A percentile compares a stretch with the other conserved stretches of the same genome.
phyloP scores from a whole-genome alignment of 2,888 invertebrate genomes.

The Aplocera efformata region DNA sequence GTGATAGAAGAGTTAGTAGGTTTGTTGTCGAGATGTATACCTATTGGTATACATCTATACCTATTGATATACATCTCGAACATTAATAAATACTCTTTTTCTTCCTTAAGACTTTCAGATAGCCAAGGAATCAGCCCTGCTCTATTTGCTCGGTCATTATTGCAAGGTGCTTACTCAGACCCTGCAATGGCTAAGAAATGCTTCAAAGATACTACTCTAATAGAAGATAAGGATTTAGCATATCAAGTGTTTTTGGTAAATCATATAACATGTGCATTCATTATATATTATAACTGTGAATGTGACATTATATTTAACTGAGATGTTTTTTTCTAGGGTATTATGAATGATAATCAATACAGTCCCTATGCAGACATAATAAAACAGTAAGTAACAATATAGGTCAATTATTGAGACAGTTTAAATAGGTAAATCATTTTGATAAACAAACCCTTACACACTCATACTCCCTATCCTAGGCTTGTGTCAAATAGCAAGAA shows the following conservation, averaged over 20 bases:
- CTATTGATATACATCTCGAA: too few species aligned
- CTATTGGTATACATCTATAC: too few species aligned
- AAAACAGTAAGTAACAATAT: conserved; percentile 81
- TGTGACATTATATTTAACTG: background rate
- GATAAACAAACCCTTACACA: background rate
- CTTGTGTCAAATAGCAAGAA: too few species aligned
- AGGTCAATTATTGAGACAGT: conserved; percentile 22
- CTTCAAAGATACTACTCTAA: conserved; percentile 86
- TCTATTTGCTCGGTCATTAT: conserved; percentile 65
- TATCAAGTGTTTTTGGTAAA: conserved; percentile 87
- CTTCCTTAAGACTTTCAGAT: conserved; percentile 57
- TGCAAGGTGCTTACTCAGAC: conserved; percentile 69
- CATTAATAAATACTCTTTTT: too few species aligned
- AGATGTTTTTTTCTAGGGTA: conserved; percentile 82
- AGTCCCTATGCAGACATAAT: conserved; percentile 90
- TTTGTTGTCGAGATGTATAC: too few species aligned
- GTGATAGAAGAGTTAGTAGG: conserved; percentile 82
- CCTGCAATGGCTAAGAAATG: conserved; percentile 73
- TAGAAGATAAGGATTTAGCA: conserved; percentile 85
- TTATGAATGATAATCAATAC: conserved; percentile 90
- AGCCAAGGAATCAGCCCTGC: conserved; percentile 68
- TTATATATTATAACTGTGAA: too few species aligned
- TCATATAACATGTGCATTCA: background rate
- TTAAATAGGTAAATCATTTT: conserved; percentile 3
- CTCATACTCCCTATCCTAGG: too few species aligned